These are phyloP conservation scores for Dicrostonyx torquatus DNA, from an alignment of 2,797 vertebrate species.

Conservation along the genomic window DNA sequence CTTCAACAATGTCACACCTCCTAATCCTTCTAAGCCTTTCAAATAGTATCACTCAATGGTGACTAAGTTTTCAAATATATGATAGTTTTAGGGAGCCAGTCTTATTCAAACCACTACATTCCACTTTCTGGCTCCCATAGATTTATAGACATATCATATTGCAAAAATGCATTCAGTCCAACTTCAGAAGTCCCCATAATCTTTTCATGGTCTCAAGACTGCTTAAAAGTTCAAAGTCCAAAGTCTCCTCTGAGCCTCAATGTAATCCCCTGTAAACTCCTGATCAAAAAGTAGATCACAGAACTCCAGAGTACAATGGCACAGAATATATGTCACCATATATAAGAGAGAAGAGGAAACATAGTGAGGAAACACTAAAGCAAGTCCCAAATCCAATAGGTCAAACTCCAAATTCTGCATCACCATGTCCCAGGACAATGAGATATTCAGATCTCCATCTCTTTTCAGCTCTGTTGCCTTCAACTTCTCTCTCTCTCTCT, in stretches of 20 bases:
- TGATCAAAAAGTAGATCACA: background rate
- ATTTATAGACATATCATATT: background rate
- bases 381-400: background rate
- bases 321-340: background rate
- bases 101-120: background rate
- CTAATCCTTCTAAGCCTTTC: background rate
- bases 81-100: background rate
- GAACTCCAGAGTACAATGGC: background rate
- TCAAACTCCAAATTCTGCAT: background rate
- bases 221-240: background rate
- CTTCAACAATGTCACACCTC: background rate
- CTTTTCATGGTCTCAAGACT: background rate
- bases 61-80: background rate
- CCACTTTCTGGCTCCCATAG: background rate
- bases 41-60: background rate
- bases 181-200: background rate
- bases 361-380: background rate
- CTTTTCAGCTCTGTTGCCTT: background rate
- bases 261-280: background rate
- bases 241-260: background rate
- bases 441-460: background rate
- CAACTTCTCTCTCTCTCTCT: background rate
- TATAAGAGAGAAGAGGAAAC: background rate
- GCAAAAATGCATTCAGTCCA: background rate
- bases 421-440: accelerated